Evolutionary conservation across 2,888 invertebrate genomes (phyloP).

Genomic region (Furcula furcula): DNA sequence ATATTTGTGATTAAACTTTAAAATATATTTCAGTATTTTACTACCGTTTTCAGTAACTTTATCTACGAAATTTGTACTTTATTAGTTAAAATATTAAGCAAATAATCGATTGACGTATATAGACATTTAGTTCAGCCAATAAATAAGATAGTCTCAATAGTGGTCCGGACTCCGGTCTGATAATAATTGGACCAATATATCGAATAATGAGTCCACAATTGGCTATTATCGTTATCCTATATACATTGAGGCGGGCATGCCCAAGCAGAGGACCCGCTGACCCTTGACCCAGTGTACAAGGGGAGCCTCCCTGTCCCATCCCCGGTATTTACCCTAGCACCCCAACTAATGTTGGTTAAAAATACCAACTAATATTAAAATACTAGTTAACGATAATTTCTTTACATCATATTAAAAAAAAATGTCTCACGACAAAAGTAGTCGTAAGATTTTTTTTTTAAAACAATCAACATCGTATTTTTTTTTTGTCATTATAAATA

Average conservation of each 20-base stretch:
- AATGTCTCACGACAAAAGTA: neutral
- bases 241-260: constrained; percentile 41
- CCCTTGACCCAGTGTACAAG: constrained; percentile 57
- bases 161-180: constrained; percentile 26
- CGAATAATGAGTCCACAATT: constrained; percentile 52
- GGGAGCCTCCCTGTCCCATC: constrained; percentile 26
- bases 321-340: constrained; percentile 29
- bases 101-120: constrained; percentile 34
- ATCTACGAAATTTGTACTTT: no score
- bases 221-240: constrained; percentile 58
- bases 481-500: no score
- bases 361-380: no score
- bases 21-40: no score
- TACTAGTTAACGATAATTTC: no score
- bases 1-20: no score
- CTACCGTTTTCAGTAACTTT: no score
- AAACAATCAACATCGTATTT: no score
- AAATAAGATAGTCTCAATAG: constrained; percentile 23
- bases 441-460: neutral
- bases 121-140: constrained; percentile 17
- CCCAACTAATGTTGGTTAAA: constrained; percentile 40
- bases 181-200: constrained; percentile 52
- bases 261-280: constrained; percentile 44
- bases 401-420: no score
- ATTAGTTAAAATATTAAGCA: no score